These are phyloP conservation scores for Platyscapa corneri DNA, from an alignment of 1,140 invertebrate genomes.

Conservation along the genomic window DNA sequence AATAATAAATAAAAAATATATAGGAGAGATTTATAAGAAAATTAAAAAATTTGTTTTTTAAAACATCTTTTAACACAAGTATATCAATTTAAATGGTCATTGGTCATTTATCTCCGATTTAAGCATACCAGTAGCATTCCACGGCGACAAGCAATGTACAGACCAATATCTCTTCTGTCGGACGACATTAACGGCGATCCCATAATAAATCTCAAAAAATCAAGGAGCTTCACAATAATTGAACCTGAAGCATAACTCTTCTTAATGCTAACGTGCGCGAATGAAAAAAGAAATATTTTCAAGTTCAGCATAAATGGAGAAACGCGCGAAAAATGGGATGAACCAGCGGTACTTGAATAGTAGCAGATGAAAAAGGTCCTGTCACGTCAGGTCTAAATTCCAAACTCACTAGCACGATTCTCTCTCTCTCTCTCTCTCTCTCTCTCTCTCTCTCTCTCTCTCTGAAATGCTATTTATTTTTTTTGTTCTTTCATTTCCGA, in stretches of 20 bases:
- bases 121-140: not conserved
- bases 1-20: no score
- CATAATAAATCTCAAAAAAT: conserved; percentile 38
- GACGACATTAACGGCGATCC: not conserved
- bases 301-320: not conserved
- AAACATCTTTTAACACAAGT: no score
- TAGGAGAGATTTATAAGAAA: no score
- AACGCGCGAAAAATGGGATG: not conserved
- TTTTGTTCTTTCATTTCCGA: not conserved
- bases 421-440: not conserved
- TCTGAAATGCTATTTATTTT: not conserved
- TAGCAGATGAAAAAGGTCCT: conserved; percentile 1
- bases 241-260: not conserved
- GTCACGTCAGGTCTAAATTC: not conserved
- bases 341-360: not conserved
- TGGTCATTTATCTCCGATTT: no score
- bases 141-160: not conserved
- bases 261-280: not conserved
- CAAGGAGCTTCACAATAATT: not conserved
- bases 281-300: not conserved
- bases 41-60: no score
- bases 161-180: not conserved
- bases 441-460: not conserved
- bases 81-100: no score
- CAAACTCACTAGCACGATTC: conserved; percentile 8